Evolutionary conservation across 2,797 vertebrate species (phyloP), one percentile per base, ranked within the genome.

Genomic region (Sebastes iracundus): DNA sequence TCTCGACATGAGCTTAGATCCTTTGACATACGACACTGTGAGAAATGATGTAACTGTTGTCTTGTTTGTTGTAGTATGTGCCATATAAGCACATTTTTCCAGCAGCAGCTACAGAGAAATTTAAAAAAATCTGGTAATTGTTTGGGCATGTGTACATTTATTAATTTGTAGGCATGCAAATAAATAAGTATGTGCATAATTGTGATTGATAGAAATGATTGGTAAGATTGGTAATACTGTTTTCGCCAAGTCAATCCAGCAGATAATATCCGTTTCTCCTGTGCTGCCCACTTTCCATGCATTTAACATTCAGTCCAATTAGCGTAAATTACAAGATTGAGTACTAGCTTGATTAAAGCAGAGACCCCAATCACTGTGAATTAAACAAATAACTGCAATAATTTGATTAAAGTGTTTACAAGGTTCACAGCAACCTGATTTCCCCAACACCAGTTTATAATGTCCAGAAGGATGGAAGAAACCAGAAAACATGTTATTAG

Each of bases 351-450:
- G 7, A 69, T 72, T 33, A 28, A 58, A 70, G 30, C 33, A 14
- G 60, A 4, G 10, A 8, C 7, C 9, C 53, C 23, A 28, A 49
- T 64, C 52, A 18, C 25, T 42, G 65, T n/a, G 46, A 78, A 61
- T 63, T 49, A 76, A 82, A 77, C 52, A 52, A 69, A 52, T n/a
- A 14, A 52, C 52, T 62, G n/a, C 42, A 49, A 13, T 61, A 20
- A 73, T 79, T 69, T 62, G 18, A 76, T 59, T 49, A 20, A 49
- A 49, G 62, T 58, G 46, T 80, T 76, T 30, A 49, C 70, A 60
- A 35, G 32, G 30, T 28, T 59, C 62, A 68, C 8, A 28, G 28
- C 25, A 68, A 38, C 42, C 27, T 27, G 32, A 62, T 62, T 49
- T 20, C 7, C 46, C 18, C 18, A 2, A 9, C 46, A 49, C 46